Base-by-base conservation (phyloP, 2,888 invertebrate species). In the Hipparchia semele region DNA sequence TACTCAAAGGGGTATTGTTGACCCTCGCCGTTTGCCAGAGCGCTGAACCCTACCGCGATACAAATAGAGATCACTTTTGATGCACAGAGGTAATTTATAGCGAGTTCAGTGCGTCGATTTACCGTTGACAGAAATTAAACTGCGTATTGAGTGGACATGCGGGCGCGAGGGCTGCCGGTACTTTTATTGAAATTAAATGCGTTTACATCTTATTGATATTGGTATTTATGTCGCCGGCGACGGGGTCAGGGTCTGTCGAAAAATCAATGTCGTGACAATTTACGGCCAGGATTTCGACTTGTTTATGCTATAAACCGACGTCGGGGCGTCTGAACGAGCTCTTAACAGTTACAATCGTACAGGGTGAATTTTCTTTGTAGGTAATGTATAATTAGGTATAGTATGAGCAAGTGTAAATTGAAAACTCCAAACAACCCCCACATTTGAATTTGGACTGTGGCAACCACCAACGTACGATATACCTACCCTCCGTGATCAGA, bases 81-180 rank as follows among this genome's bases (percentile, higher is more conserved):
- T 68, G 51, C 10, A 56, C 65, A 62, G 58, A 61, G 71, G 46
- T 64, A 62, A 49, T 45, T 58, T 67, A 45, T 45, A 68, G 59
- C 53, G 45, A 61, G 71, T 51, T 49, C 53, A 61, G 75, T 73
- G 68, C 68, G 74, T 75, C 75, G 76, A 78, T 79, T 78, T 73
- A 76, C 79, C 77, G 79, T 78, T 79, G 80, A 81, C 81, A 80
- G 79, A 78, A 81, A 81, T 82, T 81, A 79, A 81, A 81, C 79
- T 79, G 82, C 80, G 80, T 75, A 74, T 78, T 64, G 80, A 77
- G 76, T 78, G 80, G 79, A 78, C 79, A 81, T 82, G 82, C 81
- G 82, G 82, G 82, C 54, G 72, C 53, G 70, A 80, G 78, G 80
- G 80, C 46, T 80, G 79, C 10, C 69, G 56, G 56, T 56, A 7